Base-by-base conservation (phyloP, 2,113 vertebrate genomes). In the Apteryx mantelli region DNA sequence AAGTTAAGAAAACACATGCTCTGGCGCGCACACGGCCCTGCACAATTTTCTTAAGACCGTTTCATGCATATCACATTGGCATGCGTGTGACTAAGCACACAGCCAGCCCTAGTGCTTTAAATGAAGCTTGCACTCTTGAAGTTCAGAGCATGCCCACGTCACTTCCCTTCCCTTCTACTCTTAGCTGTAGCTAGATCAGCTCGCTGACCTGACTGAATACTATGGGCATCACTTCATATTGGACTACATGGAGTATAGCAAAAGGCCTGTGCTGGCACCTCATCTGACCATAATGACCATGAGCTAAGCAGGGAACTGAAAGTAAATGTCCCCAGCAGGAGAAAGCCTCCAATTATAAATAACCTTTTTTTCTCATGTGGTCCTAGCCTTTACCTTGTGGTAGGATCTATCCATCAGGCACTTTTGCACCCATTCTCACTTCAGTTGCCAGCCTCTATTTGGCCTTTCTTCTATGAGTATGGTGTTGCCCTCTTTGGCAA, bases 231-330 rank as follows among this genome's bases (percentile, higher is more conserved):
- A 73, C 52, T 90, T 92, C 58, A 56, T 48, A 42, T 75, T 88
- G 88, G 16, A 91, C 55, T 68, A 83, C 91, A 89, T 46, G 91
- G 64, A 86, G 34, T 38, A 63, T 83, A 93, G 91, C 56, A 87
- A 70, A 55, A 0, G 0, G 76, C 70, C 84, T n/a, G 21, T 50
- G 73, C 91, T 89, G 93, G 90, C 86, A 52, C 70, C 12, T 94
- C 70, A 21, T 80, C 79, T 64, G 64, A 94, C 90, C 86, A 75
- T 64, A 75, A 15, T 55, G 76, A 88, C 86, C 82, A 64, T 28
- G 42, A 91, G 55, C 71, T 64, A 48, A 86, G 89, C 46, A 96
- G 56, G 13, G 44, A 93, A 42, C n/a, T 88, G 69, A 79, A 96
- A 96, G 83, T 9, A 3, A 93, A 86, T 1, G 1, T 2, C 36